Base-by-base conservation (phyloP, 2,888 invertebrate genomes). In the Idaea aversata region DNA sequence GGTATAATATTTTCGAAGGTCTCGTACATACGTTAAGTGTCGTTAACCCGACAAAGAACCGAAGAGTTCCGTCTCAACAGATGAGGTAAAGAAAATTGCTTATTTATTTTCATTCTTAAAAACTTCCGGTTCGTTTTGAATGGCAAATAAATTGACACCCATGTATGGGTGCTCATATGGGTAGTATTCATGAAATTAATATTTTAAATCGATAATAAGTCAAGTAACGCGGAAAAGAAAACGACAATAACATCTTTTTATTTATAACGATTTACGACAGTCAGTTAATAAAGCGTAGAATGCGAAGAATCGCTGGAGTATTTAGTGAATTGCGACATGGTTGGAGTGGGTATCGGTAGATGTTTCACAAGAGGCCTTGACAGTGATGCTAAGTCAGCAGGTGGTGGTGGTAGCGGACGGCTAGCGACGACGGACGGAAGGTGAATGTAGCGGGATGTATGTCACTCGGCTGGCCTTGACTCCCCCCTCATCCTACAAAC, bases 351-450 rank as follows among this genome's bases (percentile, higher is more conserved):
- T 83, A 83, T 84, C 79, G 85, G 77, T 75, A 74, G 75, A 72
- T 78, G 78, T 90, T 87, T 88, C 88, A 88, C 87, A 91, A 91
- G 81, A 72, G 90, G 87, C 92, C 92, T 91, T 92, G 92, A 86
- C 92, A 91, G 83, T 91, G 88, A 85, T 81, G 85, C 81, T 80
- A 81, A 82, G 82, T 86, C 84, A 82, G 82, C 84, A 85, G 77
- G 80, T 25, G 85, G 77, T 73, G 75, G 77, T 75, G 75, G 70
- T 72, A 74, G 73, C 71, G 25, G 25, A 25, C 25, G 25, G 25
- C 25, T 25, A 25, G 76, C 75, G 77, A 72, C 75, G 80, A 80
- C 85, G 85, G 88, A 83, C 88, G 87, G 87, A 88, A 90, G 90
- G 91, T 91, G 91, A 91, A 89, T 90, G 89, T 87, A 83, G 87